phyloP scores from a whole-genome alignment of 2,797 vertebrate genomes.

The Coendou prehensilis region DNA sequence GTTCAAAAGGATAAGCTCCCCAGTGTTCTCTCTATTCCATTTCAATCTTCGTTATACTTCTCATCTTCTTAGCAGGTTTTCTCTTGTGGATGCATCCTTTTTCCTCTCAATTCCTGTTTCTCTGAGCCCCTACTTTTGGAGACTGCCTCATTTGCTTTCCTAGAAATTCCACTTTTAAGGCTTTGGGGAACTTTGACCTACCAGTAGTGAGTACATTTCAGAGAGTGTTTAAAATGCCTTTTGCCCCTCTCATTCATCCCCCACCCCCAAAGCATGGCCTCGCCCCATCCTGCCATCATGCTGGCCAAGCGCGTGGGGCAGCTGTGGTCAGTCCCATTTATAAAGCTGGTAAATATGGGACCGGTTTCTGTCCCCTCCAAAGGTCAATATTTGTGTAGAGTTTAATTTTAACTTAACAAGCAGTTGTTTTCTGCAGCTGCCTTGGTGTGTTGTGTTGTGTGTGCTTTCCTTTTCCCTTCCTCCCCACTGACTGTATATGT shows the following conservation, averaged over 20 bases:
- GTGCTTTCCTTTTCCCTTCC: conserved; percentile 74
- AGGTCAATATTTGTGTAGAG: conserved; percentile 93
- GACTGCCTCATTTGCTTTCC: conserved; percentile 79
- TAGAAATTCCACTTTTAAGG: conserved; percentile 78
- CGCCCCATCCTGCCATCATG: conserved; percentile 81
- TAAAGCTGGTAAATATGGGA: conserved; percentile 92
- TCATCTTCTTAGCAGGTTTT: conserved; percentile 61
- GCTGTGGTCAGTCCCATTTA: conserved; percentile 91
- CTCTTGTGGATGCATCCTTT: conserved; percentile 66
- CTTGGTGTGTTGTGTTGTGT: conserved; percentile 82
- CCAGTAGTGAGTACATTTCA: conserved; percentile 75
- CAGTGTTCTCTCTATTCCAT: conserved; percentile 39
- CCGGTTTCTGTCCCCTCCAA: conserved; percentile 91
- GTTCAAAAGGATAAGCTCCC: conserved; percentile 82
- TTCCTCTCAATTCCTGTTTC: conserved; percentile 60
- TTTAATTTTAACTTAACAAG: conserved; percentile 93
- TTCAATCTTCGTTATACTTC: conserved; percentile 69
- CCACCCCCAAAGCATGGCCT: conserved; percentile 77
- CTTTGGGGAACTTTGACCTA: conserved; percentile 82
- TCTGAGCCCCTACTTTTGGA: conserved; percentile 57
- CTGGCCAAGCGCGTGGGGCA: conserved; percentile 85
- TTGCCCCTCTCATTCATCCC: conserved; percentile 76
- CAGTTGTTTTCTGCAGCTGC: conserved; percentile 90
- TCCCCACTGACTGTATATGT: conserved; percentile 54
- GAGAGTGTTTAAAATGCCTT: conserved; percentile 77